phyloP scores from a whole-genome alignment of 2,113 vertebrate species.

The Crotalus viridis region DNA sequence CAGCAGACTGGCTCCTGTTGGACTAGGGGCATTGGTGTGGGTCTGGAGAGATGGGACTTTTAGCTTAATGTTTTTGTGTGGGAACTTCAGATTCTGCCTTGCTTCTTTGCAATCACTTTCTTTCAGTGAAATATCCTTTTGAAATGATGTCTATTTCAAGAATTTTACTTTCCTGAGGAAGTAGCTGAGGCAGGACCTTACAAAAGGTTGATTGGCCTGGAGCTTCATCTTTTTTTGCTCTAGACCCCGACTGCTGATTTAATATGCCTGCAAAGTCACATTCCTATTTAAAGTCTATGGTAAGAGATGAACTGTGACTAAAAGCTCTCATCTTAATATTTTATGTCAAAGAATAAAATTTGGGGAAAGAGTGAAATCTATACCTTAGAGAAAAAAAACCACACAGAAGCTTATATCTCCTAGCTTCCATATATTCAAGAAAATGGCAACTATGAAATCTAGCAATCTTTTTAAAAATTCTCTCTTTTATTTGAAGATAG shows the following conservation, averaged over 20 bases:
- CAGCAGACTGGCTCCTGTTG: too few relatives aligned
- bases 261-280: background rate
- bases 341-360: background rate
- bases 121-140: too few relatives aligned
- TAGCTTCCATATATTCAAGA: slow-evolving; percentile 41
- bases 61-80: too few relatives aligned
- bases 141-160: too few relatives aligned
- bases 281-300: background rate
- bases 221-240: background rate
- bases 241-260: background rate
- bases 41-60: too few relatives aligned
- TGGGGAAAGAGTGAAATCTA: background rate
- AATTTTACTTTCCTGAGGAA: too few relatives aligned
- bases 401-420: slow-evolving; percentile 25
- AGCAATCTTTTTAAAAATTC: background rate
- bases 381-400: background rate
- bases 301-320: background rate
- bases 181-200: too few relatives aligned
- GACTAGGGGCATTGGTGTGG: too few relatives aligned
- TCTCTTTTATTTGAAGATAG: slow-evolving; percentile 6
- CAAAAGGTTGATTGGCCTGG: background rate
- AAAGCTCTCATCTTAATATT: background rate
- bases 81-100: too few relatives aligned
- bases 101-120: too few relatives aligned
- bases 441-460: background rate